Evolutionary conservation across 2,888 invertebrate species (phyloP), one percentile per base, ranked within the genome.

Genomic region (Nomada lathburiana): DNA sequence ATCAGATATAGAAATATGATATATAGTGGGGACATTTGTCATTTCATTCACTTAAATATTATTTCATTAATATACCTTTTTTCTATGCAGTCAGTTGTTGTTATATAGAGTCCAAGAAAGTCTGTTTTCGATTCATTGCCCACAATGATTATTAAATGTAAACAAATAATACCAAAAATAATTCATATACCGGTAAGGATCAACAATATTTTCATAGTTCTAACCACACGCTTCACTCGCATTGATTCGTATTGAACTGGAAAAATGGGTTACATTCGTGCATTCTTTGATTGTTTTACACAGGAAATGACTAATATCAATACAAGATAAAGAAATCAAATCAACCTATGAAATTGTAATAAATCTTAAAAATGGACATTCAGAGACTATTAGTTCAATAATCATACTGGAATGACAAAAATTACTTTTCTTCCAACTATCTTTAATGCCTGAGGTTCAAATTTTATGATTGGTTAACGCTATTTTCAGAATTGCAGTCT

Each of bases 51-150:
- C 50, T 44, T 13, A 44, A 50, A 60, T n/a, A 5, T 29, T 64
- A 57, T 52, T 50, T n/a, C 11, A 64, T 50, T 69, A 3, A 60
- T 65, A 26, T 79, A 80, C 74, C 68, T 80, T 73, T 23, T 60
- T 69, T 26, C 26, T 23, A 18, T 44, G 52, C 7, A 71, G 44
- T 18, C 53, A 67, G 53, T 64, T 69, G 11, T 69, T 64, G 16
- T 9, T n/a, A 79, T 70, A 65, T 60, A 73, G 4, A 47, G n/a
- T 64, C 60, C 47, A 60, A 26, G 29, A 50, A 50, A 53, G 64
- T 16, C 7, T 20, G 11, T 60, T 53, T 42, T 79, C 4, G 23
- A 2, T 13, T 73, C 79, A 81, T 79, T 65, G 69, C 50, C 55
- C 26, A 26, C 26, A 50, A 29, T 16, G 69, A 69, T 44, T 60